phyloP scores from a whole-genome alignment of 1,140 invertebrate species.

The Triops cancriformis region DNA sequence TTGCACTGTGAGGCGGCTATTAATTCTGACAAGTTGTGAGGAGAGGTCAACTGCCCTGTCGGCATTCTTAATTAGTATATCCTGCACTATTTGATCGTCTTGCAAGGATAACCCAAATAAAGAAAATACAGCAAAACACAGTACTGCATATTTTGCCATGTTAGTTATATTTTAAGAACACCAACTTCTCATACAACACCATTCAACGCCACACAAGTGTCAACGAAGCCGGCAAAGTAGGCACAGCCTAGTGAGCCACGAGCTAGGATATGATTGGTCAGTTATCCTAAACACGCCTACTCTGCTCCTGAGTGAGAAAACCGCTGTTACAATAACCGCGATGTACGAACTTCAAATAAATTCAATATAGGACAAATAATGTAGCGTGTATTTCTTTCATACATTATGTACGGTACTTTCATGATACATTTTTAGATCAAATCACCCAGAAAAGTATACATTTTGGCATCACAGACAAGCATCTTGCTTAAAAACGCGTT shows the following conservation, averaged over 20 bases:
- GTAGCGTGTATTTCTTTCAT: too few species aligned
- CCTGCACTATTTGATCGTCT: background rate
- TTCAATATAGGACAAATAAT: background rate
- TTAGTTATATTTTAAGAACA: background rate
- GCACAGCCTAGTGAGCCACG: background rate
- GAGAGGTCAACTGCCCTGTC: conserved; percentile 77
- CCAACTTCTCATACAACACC: background rate
- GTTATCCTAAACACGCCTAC: background rate
- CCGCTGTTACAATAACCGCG: background rate
- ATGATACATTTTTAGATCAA: too few species aligned
- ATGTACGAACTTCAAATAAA: background rate
- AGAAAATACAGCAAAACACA: background rate
- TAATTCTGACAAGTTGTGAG: conserved; percentile 78
- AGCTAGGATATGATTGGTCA: background rate
- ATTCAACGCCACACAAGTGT: background rate
- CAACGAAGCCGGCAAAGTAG: background rate
- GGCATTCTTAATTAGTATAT: conserved; percentile 52
- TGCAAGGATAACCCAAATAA: background rate
- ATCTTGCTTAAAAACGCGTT: conserved; percentile 36
- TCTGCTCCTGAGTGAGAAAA: background rate
- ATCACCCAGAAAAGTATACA: background rate
- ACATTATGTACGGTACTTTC: too few species aligned
- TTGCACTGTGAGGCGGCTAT: conserved; percentile 66
- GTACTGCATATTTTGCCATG: background rate
- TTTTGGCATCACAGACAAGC: background rate